Evolutionary conservation across 2,113 vertebrate species (phyloP), one percentile per base, ranked within the genome.

Genomic region (Muntiacus reevesi): DNA sequence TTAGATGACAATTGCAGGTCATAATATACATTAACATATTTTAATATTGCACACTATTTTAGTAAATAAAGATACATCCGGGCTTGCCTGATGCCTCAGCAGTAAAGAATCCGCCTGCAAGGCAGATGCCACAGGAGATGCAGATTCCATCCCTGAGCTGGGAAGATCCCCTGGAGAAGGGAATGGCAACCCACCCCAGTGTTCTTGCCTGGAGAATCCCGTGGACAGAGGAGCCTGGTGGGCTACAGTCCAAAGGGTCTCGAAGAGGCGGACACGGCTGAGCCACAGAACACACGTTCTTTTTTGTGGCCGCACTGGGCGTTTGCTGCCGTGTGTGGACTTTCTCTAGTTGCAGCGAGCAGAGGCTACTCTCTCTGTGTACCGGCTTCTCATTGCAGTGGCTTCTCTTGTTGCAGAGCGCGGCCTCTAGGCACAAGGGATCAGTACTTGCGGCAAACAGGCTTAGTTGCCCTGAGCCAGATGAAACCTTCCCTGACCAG

Each of bases 241-340:
- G 19, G n/a, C n/a, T 23, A 6, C 9, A 23, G 64, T 71, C 10
- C 64, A 36, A 5, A 36, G 64, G n/a, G 21, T 21, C 17, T 11
- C 17, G 5, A 21, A 71, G n/a, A 36, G 64, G 12, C 19, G 2
- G 64, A 71, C 17, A 6, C 0, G 2, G 1, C 67, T 36, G 67
- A 71, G 67, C n/a, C 0, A 3, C 2, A 23, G 19, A 36, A 12
- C 67, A 36, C 19, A 2, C n/a, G 1, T 36, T 23, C 67, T 23
- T 36, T 67, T 12, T 36, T 1, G 3, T 6, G 67, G n/a, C 9
- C 1, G n/a, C 17, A 0, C 67, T 6, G n/a, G 67, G n/a, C 6
- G 19, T 1, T 6, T n/a, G 67, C 67, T 12, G 67, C 67, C 4
- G 5, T 36, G 64, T 21, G n/a, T 19, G 5, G 64, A 5, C 64